phyloP scores from a whole-genome alignment of 2,113 vertebrate species.

The Petrocephalus microphthalmus region DNA sequence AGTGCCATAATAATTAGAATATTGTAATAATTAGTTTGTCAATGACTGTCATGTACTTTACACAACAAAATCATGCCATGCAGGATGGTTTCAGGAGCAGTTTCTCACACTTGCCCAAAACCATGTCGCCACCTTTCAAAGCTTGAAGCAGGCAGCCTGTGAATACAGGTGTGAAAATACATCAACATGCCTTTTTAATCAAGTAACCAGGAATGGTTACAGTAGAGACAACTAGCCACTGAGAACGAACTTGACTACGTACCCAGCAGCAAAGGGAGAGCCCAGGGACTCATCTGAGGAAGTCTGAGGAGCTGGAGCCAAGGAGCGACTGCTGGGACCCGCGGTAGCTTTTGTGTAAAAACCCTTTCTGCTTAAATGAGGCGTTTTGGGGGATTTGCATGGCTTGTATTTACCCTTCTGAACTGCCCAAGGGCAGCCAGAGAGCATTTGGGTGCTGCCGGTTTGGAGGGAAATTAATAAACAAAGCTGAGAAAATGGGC shows the following conservation, averaged over 20 bases:
- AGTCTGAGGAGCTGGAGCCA: background rate
- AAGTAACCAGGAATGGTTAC: background rate
- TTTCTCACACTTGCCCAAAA: background rate
- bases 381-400: background rate
- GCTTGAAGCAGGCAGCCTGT: background rate
- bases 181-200: background rate
- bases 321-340: background rate
- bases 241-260: background rate
- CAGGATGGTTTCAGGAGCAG: background rate
- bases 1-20: background rate
- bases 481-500: slow-evolving; percentile 2
- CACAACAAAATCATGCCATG: background rate
- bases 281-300: background rate
- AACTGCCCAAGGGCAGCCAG: background rate
- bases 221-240: background rate
- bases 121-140: background rate
- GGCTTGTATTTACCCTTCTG: background rate
- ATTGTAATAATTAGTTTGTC: background rate
- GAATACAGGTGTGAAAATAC: background rate
- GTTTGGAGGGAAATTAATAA: background rate
- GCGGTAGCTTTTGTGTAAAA: background rate
- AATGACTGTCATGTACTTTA: background rate
- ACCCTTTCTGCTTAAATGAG: background rate
- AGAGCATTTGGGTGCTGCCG: background rate
- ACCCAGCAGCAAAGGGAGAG: background rate